Percentiles rank a stretch among this genome's conserved stretches.
Conservation (phyloP, 2,113 vertebrate species). For the Columbina picui region DNA sequence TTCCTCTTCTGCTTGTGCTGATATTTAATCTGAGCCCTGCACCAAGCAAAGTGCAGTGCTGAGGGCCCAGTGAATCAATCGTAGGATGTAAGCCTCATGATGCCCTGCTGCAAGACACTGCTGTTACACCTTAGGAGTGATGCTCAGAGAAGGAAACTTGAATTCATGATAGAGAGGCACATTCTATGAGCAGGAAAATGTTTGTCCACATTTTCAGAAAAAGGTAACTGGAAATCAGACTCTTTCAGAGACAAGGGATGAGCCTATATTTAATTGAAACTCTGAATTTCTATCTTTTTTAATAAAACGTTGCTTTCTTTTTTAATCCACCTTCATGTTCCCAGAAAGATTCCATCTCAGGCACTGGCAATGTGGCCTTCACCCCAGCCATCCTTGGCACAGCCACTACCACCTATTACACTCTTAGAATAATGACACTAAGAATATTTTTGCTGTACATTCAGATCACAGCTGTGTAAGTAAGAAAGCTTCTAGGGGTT, state of each 20-base stretch:
- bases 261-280: neutral
- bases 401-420: neutral
- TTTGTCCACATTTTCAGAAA: neutral
- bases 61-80: neutral
- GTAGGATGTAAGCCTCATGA: rapidly evolving
- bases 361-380: neutral
- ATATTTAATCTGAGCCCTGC: neutral
- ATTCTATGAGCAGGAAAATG: neutral
- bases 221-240: neutral
- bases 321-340: neutral
- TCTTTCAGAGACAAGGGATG: neutral
- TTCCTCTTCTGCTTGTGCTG: neutral
- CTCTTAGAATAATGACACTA: neutral
- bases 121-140: neutral
- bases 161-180: neutral
- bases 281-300: neutral
- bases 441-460: neutral
- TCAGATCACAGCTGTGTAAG: neutral
- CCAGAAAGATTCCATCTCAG: neutral
- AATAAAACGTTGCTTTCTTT: neutral
- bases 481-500: neutral
- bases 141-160: neutral
- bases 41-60: neutral
- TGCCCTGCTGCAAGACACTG: neutral
- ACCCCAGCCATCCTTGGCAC: neutral